Evolutionary conservation across 2,888 invertebrate species (phyloP), one percentile per base, ranked within the genome.

Genomic region (Smittia aterrima): DNA sequence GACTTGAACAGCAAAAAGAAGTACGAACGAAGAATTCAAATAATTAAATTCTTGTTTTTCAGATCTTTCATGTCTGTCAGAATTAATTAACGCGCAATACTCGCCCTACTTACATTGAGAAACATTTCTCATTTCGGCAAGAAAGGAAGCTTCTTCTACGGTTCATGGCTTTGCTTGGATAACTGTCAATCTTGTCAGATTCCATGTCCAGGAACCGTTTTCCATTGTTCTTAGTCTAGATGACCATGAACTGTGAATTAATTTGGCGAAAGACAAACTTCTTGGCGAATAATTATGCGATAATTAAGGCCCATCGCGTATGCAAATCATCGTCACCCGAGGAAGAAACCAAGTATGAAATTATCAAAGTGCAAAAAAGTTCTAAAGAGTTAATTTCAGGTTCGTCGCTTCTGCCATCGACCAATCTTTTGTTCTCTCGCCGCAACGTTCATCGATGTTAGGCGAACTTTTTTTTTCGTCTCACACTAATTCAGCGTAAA

Each of bases 361-460:
- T 18, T 58, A 58, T 22, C 9, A 4, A 7, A 6, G 18, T 13
- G 13, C 64, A n/a, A 24, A 64, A 64, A 24, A 24, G 32, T 18
- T 64, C 7, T 6, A 1, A 25, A 24, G 9, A 64, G 2, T 64
- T 11, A 11, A 27, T 41, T 67, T 67, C 67, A 40, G 67, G 67
- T 67, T 67, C 67, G 67, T 67, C 67, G 67, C 67, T 18, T 67
- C 27, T 4, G 24, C 32, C 64, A 64, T 64, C 32, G 27, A 13
- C 64, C 27, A 27, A 32, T 67, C 67, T 67, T 67, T 67, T 67
- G 67, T 67, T 20, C 67, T 67, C 18, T 2, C 18, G 18, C n/a
- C 53, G 18, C 18, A 13, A 47, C n/a, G 18, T 4, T 16, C 53
- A 47, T 18, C 53, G 18, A 47, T 47, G 53, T 13, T 47, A 6